A percentile compares a stretch with the other conserved stretches of the same genome.
phyloP scores from a whole-genome alignment of 2,113 vertebrate genomes.

The Colaptes auratus region DNA sequence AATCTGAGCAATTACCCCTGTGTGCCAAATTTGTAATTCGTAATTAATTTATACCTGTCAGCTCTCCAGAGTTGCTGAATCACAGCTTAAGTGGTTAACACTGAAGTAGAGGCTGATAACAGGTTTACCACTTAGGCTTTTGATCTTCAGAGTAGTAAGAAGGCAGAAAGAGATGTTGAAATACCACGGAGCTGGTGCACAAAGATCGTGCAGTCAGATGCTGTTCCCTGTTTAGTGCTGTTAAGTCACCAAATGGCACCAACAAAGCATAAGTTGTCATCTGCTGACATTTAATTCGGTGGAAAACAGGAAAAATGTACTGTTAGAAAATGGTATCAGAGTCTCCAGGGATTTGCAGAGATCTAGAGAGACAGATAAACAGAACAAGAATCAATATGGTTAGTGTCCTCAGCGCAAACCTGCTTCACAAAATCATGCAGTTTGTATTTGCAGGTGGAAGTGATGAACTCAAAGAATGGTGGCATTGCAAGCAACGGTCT shows the following conservation, averaged over 20 bases:
- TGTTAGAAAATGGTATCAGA: constrained; percentile 8
- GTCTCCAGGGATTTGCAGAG: background rate
- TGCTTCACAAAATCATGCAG: background rate
- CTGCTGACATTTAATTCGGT: constrained; percentile 55
- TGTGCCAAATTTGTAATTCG: background rate
- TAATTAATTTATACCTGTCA: background rate
- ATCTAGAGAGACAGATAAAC: background rate
- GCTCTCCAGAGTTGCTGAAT: background rate
- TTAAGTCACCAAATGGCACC: constrained; percentile 18
- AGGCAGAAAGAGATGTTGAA: constrained; percentile 5
- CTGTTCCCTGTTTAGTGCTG: background rate
- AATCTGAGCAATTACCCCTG: background rate
- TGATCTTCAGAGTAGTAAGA: background rate
- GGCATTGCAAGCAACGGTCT: background rate
- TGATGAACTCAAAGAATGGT: background rate
- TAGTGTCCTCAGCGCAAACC: background rate
- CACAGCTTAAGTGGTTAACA: background rate
- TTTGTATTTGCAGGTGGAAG: constrained; percentile 5
- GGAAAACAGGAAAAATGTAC: constrained; percentile 19
- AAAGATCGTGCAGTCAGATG: background rate
- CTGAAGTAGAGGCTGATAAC: background rate
- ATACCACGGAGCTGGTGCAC: background rate
- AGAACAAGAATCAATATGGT: constrained; percentile 12
- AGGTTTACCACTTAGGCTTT: background rate
- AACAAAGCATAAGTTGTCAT: constrained; percentile 38